Evolutionary conservation across 1,140 invertebrate species (phyloP).

Genomic region (Neodiprion virginianus): DNA sequence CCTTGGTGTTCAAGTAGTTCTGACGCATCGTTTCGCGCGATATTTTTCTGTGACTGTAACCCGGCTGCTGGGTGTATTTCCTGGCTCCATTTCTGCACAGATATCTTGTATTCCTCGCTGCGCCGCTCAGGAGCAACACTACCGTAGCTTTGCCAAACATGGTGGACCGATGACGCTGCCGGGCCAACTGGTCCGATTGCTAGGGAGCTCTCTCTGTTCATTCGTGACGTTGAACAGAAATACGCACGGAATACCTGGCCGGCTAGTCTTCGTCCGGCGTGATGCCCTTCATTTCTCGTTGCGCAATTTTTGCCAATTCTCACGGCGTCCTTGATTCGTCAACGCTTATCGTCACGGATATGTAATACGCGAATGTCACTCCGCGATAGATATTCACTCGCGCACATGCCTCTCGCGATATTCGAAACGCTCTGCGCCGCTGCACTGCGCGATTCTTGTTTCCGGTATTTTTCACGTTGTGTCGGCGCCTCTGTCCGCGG

Average conservation of each 20-base stretch:
- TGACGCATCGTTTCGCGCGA: constrained; percentile 46
- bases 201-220: background rate
- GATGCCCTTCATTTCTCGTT: too few species aligned
- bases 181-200: background rate
- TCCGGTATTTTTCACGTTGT: too few species aligned
- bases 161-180: constrained; percentile 17
- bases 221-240: background rate
- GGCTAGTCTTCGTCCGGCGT: too few species aligned
- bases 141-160: constrained; percentile 9
- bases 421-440: too few species aligned
- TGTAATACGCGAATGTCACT: too few species aligned
- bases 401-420: too few species aligned
- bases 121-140: background rate
- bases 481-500: too few species aligned
- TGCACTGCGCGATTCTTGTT: too few species aligned
- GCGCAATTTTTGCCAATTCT: too few species aligned
- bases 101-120: background rate
- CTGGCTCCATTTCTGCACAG: background rate
- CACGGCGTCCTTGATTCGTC: too few species aligned
- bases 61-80: background rate
- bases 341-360: too few species aligned
- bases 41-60: constrained; percentile 17
- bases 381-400: too few species aligned
- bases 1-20: constrained; percentile 48
- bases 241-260: background rate